A percentile compares a stretch with the other conserved stretches of the same genome.
These are phyloP conservation scores for Macrosteles quadrilineatus DNA, from an alignment of 1,140 invertebrate genomes.

Conservation along the genomic window DNA sequence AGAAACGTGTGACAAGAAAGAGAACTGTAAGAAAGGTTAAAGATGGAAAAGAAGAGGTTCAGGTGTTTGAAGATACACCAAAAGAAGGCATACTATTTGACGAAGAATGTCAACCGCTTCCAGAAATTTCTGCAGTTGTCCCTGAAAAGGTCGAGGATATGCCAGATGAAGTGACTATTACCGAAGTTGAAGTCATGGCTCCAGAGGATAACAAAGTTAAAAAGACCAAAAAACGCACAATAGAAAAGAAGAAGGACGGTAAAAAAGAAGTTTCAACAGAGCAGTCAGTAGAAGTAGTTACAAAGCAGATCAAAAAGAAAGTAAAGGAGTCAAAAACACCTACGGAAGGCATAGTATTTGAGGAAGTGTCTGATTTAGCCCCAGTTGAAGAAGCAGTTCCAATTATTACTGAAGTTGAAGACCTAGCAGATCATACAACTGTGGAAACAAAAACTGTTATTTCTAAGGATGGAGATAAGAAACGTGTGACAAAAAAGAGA, in stretches of 20 bases:
- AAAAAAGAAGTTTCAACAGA: slow-evolving; percentile 41
- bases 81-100: slow-evolving; percentile 30
- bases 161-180: slow-evolving; percentile 29
- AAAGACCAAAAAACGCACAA: slow-evolving; percentile 45
- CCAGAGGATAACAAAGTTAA: slow-evolving; percentile 35
- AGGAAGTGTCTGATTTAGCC: slow-evolving; percentile 41
- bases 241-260: slow-evolving; percentile 41
- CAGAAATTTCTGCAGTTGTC: slow-evolving; percentile 27
- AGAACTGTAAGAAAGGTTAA: slow-evolving; percentile 40
- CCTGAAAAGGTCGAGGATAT: slow-evolving; percentile 12
- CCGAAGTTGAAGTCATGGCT: slow-evolving; percentile 41
- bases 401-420: background rate
- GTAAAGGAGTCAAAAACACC: slow-evolving; percentile 27
- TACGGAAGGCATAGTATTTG: slow-evolving; percentile 13
- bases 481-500: slow-evolving; percentile 45
- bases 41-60: slow-evolving; percentile 41
- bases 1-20: slow-evolving; percentile 40
- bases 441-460: slow-evolving; percentile 39
- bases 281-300: slow-evolving; percentile 47
- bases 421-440: slow-evolving; percentile 33
- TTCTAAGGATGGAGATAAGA: slow-evolving; percentile 25
- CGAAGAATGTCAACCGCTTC: slow-evolving; percentile 16
- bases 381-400: slow-evolving; percentile 42
- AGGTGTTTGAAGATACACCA: slow-evolving; percentile 41
- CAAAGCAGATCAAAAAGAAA: slow-evolving; percentile 48